Base-by-base conservation (phyloP, 2,113 vertebrate genomes). In the Candoia aspera region DNA sequence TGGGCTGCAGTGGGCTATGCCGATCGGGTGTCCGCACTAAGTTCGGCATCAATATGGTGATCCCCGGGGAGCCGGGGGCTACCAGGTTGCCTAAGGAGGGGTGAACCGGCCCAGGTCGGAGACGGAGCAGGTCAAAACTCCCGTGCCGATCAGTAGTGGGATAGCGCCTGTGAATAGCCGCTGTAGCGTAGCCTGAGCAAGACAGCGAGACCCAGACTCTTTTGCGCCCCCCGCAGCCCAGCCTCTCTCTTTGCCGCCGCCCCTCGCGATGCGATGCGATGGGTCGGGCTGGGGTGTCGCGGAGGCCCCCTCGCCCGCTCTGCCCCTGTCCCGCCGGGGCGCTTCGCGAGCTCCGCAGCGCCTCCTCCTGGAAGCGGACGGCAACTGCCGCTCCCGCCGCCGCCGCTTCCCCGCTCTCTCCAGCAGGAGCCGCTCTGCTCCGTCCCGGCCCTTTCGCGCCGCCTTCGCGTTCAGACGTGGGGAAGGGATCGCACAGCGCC, bases 111-210 rank as follows among this genome's bases (percentile, higher is more conserved):
- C 97, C 97, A 62, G 87, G 87, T 46, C 57, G 96, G 97, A 97
- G 95, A 97, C 97, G 96, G 97, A 97, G 97, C 97, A 97, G 97
- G 97, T 97, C 97, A 97, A 97, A 97, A 95, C 97, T 97, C 97
- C 97, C 96, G 97, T 97, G 96, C 96, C 96, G 95, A 96, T 97
- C 96, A 97, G 97, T 97, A 97, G 97, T 97, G 96, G 96, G 97
- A 97, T 95, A 95, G 95, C 94, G 94, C 94, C 95, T 92, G 94
- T 96, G 95, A 96, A 96, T 96, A 97, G 97, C 96, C 87, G 92
- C 93, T 96, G 96, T 37, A 94, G 96, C 91, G 58, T 96, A 96
- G 95, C 95, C 95, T 96, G 95, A 94, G 94, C 79, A 94, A 97
- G 59, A 97, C 88, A 96, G 95, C 89, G 93, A 90, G 55, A 96